Conservation (phyloP, 2,113 vertebrate species). For the Oceanodroma tethys region DNA sequence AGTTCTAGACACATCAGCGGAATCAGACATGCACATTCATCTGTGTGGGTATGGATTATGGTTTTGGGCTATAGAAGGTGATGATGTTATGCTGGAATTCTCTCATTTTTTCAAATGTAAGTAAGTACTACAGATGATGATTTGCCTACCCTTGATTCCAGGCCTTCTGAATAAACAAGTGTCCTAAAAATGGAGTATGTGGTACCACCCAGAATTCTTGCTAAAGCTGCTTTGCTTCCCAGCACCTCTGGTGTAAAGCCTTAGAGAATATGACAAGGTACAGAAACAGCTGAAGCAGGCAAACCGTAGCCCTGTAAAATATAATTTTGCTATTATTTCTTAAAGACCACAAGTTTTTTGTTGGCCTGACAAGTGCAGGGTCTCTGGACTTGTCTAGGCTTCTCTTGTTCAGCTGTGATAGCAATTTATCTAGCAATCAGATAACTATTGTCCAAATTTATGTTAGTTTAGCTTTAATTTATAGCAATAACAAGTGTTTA, state of each 20-base stretch:
- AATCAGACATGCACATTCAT: rapidly evolving
- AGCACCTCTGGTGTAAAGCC: rapidly evolving
- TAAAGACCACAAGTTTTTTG: not conserved
- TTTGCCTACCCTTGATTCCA: not conserved
- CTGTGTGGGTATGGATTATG: not conserved
- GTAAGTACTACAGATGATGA: not conserved
- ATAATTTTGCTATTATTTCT: not conserved
- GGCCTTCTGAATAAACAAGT: not conserved
- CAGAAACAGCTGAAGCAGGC: not conserved
- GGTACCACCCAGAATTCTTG: not conserved
- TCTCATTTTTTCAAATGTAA: not conserved
- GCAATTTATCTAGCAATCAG: not conserved
- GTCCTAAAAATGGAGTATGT: not conserved
- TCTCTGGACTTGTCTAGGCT: not conserved
- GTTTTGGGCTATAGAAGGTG: not conserved
- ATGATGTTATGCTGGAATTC: not conserved
- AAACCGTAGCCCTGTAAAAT: not conserved
- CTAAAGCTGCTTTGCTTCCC: not conserved
- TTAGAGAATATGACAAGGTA: not conserved
- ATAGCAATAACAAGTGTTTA: not conserved
- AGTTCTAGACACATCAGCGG: not conserved
- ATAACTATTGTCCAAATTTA: not conserved
- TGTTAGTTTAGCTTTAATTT: not conserved
- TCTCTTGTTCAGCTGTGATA: not conserved
- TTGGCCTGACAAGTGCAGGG: not conserved